These are phyloP conservation scores for Limenitis camilla DNA, from an alignment of 2,888 invertebrate genomes.

Conservation along the genomic window DNA sequence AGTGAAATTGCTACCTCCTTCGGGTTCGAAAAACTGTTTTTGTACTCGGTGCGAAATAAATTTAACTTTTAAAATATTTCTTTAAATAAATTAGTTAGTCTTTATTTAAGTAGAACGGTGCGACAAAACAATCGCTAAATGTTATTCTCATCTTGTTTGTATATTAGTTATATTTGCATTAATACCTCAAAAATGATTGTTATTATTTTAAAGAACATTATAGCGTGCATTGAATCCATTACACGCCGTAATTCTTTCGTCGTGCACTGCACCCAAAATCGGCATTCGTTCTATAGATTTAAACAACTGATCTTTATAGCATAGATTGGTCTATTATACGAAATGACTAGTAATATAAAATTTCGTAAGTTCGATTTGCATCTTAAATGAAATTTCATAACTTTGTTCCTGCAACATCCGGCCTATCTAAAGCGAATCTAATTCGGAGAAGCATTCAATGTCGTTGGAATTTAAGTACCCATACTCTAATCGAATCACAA, in stretches of 20 bases:
- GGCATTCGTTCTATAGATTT: slow-evolving; percentile 16
- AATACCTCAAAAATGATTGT: slow-evolving; percentile 5
- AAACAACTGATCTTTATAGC: slow-evolving; percentile 20
- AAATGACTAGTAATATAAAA: slow-evolving; percentile 19
- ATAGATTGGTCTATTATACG: slow-evolving; percentile 22
- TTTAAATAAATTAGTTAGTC: too few species aligned
- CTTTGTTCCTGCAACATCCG: slow-evolving; percentile 26
- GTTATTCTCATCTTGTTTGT: background rate
- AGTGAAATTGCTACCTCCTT: too few species aligned
- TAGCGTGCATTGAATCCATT: slow-evolving; percentile 12
- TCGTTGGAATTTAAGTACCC: slow-evolving; percentile 48
- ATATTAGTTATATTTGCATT: background rate
- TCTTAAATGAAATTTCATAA: slow-evolving; percentile 49
- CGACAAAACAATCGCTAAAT: background rate
- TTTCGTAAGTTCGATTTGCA: slow-evolving; percentile 26
- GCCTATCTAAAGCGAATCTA: slow-evolving; percentile 41
- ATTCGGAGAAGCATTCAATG: slow-evolving; percentile 61
- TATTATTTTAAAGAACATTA: slow-evolving; percentile 8
- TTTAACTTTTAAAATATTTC: too few species aligned
- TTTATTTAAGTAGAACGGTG: background rate
- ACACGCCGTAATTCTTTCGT: slow-evolving; percentile 9
- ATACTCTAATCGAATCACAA: slow-evolving; percentile 53
- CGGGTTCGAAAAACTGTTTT: too few species aligned
- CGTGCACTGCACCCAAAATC: slow-evolving; percentile 12
- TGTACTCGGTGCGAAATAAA: too few species aligned